phyloP scores from a whole-genome alignment of 1,140 invertebrate genomes.

The Hycleus phaleratus region DNA sequence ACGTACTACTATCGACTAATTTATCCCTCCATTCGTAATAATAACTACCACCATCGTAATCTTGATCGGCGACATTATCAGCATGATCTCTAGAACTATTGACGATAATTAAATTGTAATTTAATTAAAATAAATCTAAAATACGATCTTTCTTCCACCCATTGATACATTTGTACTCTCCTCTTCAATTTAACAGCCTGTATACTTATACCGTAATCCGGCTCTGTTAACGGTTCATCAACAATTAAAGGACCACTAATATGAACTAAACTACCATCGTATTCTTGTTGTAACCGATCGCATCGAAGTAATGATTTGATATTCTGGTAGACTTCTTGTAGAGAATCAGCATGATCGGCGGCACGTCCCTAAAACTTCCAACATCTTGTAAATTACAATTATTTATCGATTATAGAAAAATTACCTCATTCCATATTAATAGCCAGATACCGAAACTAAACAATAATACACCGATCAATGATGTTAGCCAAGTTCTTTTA shows the following conservation, averaged over 20 bases:
- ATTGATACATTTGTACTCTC: slow-evolving; percentile 78
- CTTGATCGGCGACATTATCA: slow-evolving; percentile 21
- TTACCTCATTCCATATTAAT: slow-evolving; percentile 69
- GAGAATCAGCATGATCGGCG: slow-evolving; percentile 58
- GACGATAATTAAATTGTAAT: background rate
- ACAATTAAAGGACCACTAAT: slow-evolving; percentile 63
- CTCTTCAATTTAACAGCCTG: slow-evolving; percentile 41
- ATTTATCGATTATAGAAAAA: background rate
- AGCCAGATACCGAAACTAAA: slow-evolving; percentile 51
- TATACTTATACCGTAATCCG: slow-evolving; percentile 44
- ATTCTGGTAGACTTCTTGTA: slow-evolving; percentile 61
- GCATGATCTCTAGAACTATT: slow-evolving; percentile 24
- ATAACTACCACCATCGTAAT: slow-evolving; percentile 43
- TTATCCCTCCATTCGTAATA: slow-evolving; percentile 81
- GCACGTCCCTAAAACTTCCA: slow-evolving; percentile 52
- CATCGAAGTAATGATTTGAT: slow-evolving; percentile 50
- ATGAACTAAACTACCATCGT: slow-evolving; percentile 70
- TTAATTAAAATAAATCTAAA: background rate
- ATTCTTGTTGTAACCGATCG: slow-evolving; percentile 50
- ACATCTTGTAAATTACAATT: background rate
- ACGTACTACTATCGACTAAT: slow-evolving; percentile 65
- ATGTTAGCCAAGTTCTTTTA: slow-evolving; percentile 53
- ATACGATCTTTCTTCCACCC: slow-evolving; percentile 70
- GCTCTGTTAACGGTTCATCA: slow-evolving; percentile 72
- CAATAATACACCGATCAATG: slow-evolving; percentile 51